Evolutionary conservation across 1,140 invertebrate genomes (phyloP).

Genomic region (Neodiprion pinetum): DNA sequence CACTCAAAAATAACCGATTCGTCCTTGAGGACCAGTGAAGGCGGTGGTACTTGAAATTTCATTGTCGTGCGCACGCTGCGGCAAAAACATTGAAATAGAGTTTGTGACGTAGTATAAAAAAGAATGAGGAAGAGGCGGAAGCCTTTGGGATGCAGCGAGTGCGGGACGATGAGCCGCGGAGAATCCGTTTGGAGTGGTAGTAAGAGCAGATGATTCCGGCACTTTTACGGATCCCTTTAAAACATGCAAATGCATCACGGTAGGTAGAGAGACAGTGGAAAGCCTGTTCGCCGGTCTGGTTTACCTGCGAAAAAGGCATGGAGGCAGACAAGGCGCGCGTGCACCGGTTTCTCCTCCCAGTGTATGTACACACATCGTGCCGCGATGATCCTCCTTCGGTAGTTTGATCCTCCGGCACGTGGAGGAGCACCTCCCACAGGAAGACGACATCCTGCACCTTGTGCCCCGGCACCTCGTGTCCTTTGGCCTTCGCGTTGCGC

Average conservation of each 20-base stretch:
- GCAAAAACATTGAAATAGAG: no score
- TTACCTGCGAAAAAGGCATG: neutral
- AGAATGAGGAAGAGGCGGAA: no score
- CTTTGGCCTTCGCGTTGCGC: neutral
- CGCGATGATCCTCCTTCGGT: neutral
- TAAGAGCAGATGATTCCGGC: conserved; percentile 2
- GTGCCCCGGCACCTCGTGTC: neutral
- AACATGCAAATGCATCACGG: neutral
- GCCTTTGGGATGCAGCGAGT: no score
- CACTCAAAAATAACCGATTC: no score
- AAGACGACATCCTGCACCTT: conserved; percentile 23
- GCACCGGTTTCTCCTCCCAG: neutral
- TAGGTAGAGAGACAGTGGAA: neutral
- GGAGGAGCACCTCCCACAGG: conserved; percentile 24
- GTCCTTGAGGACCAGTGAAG: no score
- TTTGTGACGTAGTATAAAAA: no score
- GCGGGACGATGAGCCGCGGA: no score
- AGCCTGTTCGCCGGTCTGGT: neutral
- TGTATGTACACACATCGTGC: no score
- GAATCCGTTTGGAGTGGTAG: neutral
- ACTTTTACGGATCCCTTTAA: neutral
- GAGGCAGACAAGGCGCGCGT: neutral
- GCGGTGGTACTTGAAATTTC: no score
- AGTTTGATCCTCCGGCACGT: conserved; percentile 21
- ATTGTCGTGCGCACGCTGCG: no score